Base-by-base conservation (phyloP, 2,888 invertebrate genomes). In the Tenthredo distinguenda region DNA sequence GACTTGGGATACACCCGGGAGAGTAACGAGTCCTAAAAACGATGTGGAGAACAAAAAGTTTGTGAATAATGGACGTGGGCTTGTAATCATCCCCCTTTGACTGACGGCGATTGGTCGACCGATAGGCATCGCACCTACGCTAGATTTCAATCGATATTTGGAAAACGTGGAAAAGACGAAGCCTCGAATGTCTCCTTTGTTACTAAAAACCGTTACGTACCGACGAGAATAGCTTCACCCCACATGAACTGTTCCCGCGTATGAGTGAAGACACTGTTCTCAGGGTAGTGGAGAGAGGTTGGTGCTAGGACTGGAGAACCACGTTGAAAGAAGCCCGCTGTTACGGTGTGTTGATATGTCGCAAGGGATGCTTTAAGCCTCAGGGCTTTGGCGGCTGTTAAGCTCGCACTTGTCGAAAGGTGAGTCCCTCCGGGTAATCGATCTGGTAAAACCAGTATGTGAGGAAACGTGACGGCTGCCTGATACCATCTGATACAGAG, bases 191-290 rank as follows among this genome's bases (percentile, higher is more conserved):
- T 5, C 26, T 15, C 34, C 4, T 71, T 1, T 31, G 5, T 12
- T 2, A 6, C 21, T 10, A 68, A 34, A 31, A 68, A 1, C 12
- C 31, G 0, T n/a, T 68, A 86, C 87, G 72, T 86, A 90, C 90
- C 90, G 7, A 90, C 87, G 43, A 90, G 84, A 34, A 90, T 86
- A 43, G 87, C 87, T 31, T 88, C 84, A 7, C 90, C 90, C 90
- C 90, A 90, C 43, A 90, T 86, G 34, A 90, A 90, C 86, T 90
- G 90, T 71, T 88, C 86, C 71, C 76, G 83, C 50, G 84, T 85
- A 31, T 87, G 43, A 1, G 87, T 84, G 6, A 86, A 83, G 21
- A 77, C 26, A 6, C 71, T 65, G 26, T 89, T 88, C 2, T 84
- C 55, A 0, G 90, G 87, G 85, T 88, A 90, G 82, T 88, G 85